Conservation (phyloP, 2,888 invertebrate genomes). For the Seira sanloemensis region DNA sequence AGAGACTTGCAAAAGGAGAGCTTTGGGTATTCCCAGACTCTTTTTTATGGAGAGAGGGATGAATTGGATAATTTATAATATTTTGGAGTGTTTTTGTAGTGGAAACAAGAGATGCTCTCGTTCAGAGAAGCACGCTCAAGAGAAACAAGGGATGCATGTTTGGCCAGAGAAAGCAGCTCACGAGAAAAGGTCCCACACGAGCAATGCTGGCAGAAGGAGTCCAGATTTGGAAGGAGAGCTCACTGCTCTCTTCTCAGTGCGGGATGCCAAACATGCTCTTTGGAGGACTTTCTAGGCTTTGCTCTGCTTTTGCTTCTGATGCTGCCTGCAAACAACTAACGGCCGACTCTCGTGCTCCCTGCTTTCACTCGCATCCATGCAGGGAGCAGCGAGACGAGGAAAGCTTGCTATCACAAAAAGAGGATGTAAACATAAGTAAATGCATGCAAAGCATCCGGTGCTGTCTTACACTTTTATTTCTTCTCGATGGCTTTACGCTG, state of each 20-base stretch:
- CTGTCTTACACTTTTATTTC: slow-evolving; percentile 2
- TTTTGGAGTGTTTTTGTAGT: not conserved
- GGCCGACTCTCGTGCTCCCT: not conserved
- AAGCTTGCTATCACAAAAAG: not conserved
- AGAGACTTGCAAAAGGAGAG: not conserved
- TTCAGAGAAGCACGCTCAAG: slow-evolving; percentile 20
- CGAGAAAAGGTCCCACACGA: slow-evolving; percentile 61
- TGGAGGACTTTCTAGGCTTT: not conserved
- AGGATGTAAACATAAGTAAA: slow-evolving; percentile 19
- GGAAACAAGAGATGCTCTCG: not conserved
- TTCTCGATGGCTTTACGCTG: not conserved
- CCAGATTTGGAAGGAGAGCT: slow-evolving; percentile 50
- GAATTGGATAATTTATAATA: slow-evolving; percentile 31
- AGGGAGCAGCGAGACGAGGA: not conserved
- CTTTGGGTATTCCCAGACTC: not conserved
- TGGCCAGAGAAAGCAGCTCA: slow-evolving; percentile 46
- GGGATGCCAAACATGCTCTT: not conserved
- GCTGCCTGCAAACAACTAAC: not conserved
- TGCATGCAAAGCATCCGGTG: slow-evolving; percentile 12
- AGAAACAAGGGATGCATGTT: slow-evolving; percentile 56
- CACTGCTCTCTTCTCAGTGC: not conserved
- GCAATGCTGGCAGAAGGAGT: slow-evolving; percentile 43
- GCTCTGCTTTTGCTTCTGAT: not conserved
- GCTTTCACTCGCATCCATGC: not conserved
- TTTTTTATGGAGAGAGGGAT: slow-evolving; percentile 27